Evolutionary conservation across 2,113 vertebrate genomes (phyloP), one percentile per base, ranked within the genome.

Genomic region (Nothocercus julius): DNA sequence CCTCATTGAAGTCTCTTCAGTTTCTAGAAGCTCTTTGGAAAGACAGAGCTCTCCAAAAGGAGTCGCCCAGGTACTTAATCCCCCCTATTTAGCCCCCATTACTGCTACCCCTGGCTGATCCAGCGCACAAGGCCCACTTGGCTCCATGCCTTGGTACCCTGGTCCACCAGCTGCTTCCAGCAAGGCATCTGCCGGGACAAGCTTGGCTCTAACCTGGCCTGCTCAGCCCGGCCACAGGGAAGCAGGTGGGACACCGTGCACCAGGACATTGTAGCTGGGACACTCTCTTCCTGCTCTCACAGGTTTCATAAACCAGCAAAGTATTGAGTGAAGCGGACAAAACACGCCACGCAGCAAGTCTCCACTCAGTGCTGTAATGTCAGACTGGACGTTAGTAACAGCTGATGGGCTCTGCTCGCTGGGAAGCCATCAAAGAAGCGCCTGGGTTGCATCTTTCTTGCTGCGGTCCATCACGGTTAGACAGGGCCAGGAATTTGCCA

Each of bases 401-500:
- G 16, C 28, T 56, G 17, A 56, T 18, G 15, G 28, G 54, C 28
- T 56, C 54, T 56, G 30, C 54, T 56, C 28, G 9, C 54, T 32
- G 54, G 30, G 28, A 56, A 56, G 16, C 54, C 54, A 56, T 56
- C 30, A 56, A 56, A 56, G 54, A 30, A 56, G 54, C 28, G 32
- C 54, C 28, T 30, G 16, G 28, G 54, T 32, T 56, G 54, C 20
- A n/a, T 56, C 3, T 0, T 22, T 5, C 4, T 7, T 27, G 7
- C 20, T 47, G 18, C 85, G 24, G 72, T 24, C 32, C 3, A 1
- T 15, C 27, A 16, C 53, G 82, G 27, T 7, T 36, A 83, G 25
- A 56, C 28, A 56, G 28, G 54, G 54, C 28, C 54, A 56, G 54
- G 54, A 56, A 28, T 56, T 32, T 56, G 36, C 19, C 9, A 3